These are phyloP conservation scores for Morpho achilles DNA, from an alignment of 2,888 invertebrate species.

Conservation along the genomic window DNA sequence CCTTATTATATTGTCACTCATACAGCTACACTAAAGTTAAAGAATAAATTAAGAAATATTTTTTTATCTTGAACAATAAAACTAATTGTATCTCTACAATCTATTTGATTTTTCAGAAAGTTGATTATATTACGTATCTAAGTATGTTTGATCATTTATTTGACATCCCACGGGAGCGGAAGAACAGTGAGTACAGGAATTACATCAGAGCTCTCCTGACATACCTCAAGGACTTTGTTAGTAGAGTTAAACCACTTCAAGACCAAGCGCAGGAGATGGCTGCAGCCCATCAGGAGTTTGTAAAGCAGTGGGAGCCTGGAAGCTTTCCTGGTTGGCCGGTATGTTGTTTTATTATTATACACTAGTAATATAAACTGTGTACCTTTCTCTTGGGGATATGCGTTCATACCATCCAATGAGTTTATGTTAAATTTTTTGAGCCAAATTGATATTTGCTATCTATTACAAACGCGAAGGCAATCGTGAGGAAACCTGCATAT, in stretches of 20 bases:
- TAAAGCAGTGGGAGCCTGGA: constrained; percentile 92
- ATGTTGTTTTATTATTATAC: constrained; percentile 36
- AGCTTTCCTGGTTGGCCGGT: constrained; percentile 97
- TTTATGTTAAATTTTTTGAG: no score
- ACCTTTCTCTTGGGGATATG: no score
- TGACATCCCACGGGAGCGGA: constrained; percentile 95
- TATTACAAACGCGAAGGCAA: no score
- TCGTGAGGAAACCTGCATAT: no score
- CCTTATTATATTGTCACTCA: no score
- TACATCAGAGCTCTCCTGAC: constrained; percentile 91
- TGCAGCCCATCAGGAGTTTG: constrained; percentile 88
- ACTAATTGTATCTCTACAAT: no score
- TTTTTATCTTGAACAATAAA: no score
- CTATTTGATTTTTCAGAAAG: constrained; percentile 76
- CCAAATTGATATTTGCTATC: no score
- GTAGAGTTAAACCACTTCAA: constrained; percentile 90
- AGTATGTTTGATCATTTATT: constrained; percentile 96
- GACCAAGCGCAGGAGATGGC: constrained; percentile 90
- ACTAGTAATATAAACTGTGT: no score
- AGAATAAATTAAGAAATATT: no score
- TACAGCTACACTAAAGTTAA: no score
- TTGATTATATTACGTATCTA: constrained; percentile 97
- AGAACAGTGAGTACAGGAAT: constrained; percentile 91
- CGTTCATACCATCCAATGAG: no score
- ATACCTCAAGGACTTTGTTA: constrained; percentile 91